These are phyloP conservation scores for Eutrigla gurnardus DNA, from an alignment of 2,797 vertebrate species.

Conservation along the genomic window DNA sequence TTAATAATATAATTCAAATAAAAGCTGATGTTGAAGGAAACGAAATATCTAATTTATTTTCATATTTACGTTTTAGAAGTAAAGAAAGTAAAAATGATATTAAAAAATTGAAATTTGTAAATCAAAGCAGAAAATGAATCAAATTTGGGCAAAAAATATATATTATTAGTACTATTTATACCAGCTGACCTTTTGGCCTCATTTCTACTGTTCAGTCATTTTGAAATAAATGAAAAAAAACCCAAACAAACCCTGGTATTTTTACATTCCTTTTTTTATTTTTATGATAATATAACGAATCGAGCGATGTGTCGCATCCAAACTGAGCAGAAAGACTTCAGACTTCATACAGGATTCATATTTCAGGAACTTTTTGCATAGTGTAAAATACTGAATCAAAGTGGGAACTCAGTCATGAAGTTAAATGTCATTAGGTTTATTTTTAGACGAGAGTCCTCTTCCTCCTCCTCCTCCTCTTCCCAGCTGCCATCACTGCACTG, in stretches of 20 bases:
- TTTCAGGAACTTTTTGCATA: conserved; percentile 4
- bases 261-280: background rate
- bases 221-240: background rate
- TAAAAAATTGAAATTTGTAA: background rate
- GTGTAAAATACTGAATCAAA: conserved; percentile 25
- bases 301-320: background rate
- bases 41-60: background rate
- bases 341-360: background rate
- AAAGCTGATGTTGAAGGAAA: background rate
- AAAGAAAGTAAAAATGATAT: background rate
- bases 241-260: too few species aligned
- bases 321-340: background rate
- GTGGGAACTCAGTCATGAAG: conserved; percentile 28
- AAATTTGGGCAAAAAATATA: background rate
- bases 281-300: background rate
- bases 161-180: background rate
- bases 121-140: background rate
- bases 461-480: background rate
- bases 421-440: conserved; percentile 43
- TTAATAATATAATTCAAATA: background rate
- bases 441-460: conserved; percentile 16
- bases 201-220: background rate
- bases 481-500: background rate
- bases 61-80: background rate
- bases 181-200: background rate